These are phyloP conservation scores for Lasioglossum morio DNA, from an alignment of 2,888 invertebrate genomes.

Conservation along the genomic window DNA sequence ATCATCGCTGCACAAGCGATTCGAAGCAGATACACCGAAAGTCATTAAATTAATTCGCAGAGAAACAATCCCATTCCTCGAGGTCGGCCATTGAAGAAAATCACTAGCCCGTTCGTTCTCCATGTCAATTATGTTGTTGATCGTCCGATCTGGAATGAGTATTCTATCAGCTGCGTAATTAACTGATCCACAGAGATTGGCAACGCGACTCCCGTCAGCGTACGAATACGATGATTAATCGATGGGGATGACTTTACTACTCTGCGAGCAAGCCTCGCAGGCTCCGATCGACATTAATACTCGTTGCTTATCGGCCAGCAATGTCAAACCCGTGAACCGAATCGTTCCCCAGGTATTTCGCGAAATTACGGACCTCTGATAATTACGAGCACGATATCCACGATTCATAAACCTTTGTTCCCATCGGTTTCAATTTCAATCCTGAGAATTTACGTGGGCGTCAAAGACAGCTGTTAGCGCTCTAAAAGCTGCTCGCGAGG, in stretches of 20 bases:
- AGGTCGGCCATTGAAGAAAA: not conserved
- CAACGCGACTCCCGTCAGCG: not conserved
- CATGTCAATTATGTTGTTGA: not conserved
- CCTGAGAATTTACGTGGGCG: not conserved
- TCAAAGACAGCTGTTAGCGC: not conserved
- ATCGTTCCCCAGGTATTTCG: constrained; percentile 12
- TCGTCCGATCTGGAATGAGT: not conserved
- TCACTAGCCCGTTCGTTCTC: not conserved
- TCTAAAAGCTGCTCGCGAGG: not conserved
- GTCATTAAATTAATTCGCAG: not conserved
- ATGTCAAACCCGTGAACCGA: constrained; percentile 4
- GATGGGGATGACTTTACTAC: constrained; percentile 19
- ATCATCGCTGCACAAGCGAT: not conserved
- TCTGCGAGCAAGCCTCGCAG: not conserved
- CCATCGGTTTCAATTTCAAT: not conserved
- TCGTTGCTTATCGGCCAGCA: constrained; percentile 17
- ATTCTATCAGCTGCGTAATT: constrained; percentile 17
- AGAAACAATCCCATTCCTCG: not conserved
- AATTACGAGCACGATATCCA: not conserved
- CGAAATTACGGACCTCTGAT: not conserved
- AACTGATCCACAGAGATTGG: not conserved
- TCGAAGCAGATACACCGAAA: not conserved
- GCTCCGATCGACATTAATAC: constrained; percentile 32
- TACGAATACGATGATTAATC: constrained; percentile 44
- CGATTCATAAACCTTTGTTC: not conserved